Conservation (phyloP, 2,797 vertebrate species). For the Xenopus petersii region DNA sequence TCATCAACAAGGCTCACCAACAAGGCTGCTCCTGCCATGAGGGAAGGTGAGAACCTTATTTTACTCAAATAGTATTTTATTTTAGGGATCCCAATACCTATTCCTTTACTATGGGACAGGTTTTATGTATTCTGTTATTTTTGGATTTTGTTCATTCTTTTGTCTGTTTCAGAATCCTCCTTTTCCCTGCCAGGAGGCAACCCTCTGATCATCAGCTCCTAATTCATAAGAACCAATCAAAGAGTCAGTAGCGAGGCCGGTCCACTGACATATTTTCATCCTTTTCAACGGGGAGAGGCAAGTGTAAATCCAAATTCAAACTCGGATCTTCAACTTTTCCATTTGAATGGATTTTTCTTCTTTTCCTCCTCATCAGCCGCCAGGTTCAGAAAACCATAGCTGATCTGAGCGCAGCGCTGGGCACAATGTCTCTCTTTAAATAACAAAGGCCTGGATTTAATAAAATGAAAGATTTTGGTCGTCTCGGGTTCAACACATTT, state of each 20-base stretch:
- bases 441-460: constrained; percentile 54
- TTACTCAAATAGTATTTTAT: no score
- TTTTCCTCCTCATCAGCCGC: constrained; percentile 52
- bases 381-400: constrained; percentile 52
- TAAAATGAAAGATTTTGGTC: constrained; percentile 54
- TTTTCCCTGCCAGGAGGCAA: constrained; percentile 51
- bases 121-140: background rate
- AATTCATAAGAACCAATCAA: background rate
- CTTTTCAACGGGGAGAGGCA: background rate
- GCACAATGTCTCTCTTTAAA: constrained; percentile 42
- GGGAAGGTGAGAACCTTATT: no score
- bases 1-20: no score
- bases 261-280: constrained; percentile 4
- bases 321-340: constrained; percentile 14
- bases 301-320: background rate
- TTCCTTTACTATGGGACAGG: no score
- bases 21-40: no score
- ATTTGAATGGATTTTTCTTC: constrained; percentile 55
- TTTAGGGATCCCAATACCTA: no score
- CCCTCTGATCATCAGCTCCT: constrained; percentile 1
- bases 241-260: background rate
- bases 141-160: constrained; percentile 27
- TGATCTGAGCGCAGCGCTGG: constrained; percentile 30
- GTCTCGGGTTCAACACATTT: constrained; percentile 25
- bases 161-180: constrained; percentile 47